Evolutionary conservation across 2,888 invertebrate genomes (phyloP).

Genomic region (Willowsia nigromaculata): DNA sequence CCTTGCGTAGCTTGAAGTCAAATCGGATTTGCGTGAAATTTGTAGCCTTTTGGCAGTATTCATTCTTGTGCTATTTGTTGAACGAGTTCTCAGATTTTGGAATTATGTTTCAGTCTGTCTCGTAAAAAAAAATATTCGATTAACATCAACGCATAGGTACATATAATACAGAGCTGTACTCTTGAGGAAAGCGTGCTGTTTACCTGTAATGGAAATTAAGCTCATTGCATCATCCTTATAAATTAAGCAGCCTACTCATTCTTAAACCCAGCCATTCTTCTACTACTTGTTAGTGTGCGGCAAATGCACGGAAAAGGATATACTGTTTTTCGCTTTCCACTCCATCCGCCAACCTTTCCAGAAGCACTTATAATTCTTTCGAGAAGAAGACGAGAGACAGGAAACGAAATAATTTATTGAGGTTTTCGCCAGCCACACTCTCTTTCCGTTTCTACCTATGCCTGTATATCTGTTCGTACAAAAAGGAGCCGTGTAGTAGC

Average conservation of each 20-base stretch:
- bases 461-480: no score
- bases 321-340: neutral
- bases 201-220: conserved; percentile 31
- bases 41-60: no score
- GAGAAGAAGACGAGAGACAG: conserved; percentile 56
- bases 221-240: conserved; percentile 6
- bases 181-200: neutral
- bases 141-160: neutral
- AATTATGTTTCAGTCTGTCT: neutral
- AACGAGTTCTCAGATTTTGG: conserved; percentile 13
- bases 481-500: no score
- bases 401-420: conserved; percentile 70
- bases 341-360: conserved; percentile 41
- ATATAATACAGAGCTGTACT: neutral
- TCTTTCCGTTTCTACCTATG: conserved; percentile 32
- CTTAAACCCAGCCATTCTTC: neutral
- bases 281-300: neutral
- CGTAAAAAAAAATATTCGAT: conserved; percentile 3
- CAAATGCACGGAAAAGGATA: neutral
- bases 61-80: neutral
- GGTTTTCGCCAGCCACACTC: conserved; percentile 59
- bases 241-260: neutral
- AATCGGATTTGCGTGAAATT: no score
- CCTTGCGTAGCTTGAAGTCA: no score
- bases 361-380: conserved; percentile 54